phyloP scores from a whole-genome alignment of 2,888 invertebrate species.

The Nyleta sp. region DNA sequence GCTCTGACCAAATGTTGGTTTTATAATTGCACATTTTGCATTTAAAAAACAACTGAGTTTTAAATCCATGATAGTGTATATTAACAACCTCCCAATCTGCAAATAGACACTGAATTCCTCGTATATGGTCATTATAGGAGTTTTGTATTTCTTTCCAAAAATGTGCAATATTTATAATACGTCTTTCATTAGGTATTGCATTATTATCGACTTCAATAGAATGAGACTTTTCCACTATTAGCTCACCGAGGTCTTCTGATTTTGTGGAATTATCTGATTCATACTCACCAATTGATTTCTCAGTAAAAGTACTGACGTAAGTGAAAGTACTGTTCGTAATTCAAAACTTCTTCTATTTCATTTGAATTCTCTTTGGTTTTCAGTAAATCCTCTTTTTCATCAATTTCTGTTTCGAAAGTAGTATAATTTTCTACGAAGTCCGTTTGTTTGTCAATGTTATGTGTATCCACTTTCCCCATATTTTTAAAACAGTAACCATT shows the following conservation, averaged over 20 bases:
- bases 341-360: too few relatives aligned
- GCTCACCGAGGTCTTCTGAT: neutral
- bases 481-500: too few relatives aligned
- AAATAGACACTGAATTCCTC: slow-evolving; percentile 13
- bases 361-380: too few relatives aligned
- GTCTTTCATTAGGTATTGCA: neutral
- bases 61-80: slow-evolving; percentile 8
- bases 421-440: too few relatives aligned
- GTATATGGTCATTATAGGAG: neutral
- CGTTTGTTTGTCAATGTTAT: too few relatives aligned
- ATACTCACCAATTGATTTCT: too few relatives aligned
- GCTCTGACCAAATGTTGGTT: slow-evolving; percentile 23
- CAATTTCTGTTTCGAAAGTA: too few relatives aligned
- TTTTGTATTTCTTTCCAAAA: slow-evolving; percentile 8
- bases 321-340: too few relatives aligned
- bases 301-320: too few relatives aligned
- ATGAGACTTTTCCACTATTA: neutral
- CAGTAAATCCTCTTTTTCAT: too few relatives aligned
- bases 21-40: slow-evolving; percentile 19
- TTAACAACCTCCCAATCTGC: slow-evolving; percentile 12
- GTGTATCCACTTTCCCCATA: too few relatives aligned
- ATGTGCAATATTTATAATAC: slow-evolving; percentile 2
- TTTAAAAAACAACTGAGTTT: slow-evolving; percentile 19
- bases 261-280: too few relatives aligned
- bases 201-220: neutral